Evolutionary conservation across 1,140 invertebrate species (phyloP), one percentile per base, ranked within the genome.

Genomic region (Chrysomallon squamiferum): DNA sequence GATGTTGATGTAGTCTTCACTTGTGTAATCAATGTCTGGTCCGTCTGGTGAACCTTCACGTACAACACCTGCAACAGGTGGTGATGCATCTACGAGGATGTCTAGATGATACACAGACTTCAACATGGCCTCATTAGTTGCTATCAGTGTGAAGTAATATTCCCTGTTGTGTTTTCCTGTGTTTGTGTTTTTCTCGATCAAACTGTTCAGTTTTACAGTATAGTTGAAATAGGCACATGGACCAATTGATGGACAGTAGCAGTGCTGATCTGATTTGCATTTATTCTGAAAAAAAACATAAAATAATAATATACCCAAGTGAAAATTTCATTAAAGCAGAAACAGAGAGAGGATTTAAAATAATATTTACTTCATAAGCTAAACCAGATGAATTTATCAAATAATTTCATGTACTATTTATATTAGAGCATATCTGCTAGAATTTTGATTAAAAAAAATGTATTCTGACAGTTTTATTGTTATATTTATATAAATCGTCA

Each of bases 211-310:
- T 15, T n/a, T 47, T 1, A 72, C 25, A 2, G 56, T 61, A 43
- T 67, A 74, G 18, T 49, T 68, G 11, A 41, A 61, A 32, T 38
- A 41, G 22, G 60, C 57, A 64, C 75, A 77, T 13, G 25, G 41
- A n/a, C 72, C 75, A 18, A 77, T 50, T 13, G 60, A 45, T 1
- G 75, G 75, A 52, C 75, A 77, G 59, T 77, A 74, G 30, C 71
- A 73, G 35, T 52, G 3, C 1, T 25, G 29, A 20, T 52, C 20
- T 2, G 18, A n/a, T 52, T 22, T 11, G 22, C 49, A 52, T 3
- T 22, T 29, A 13, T 52, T 22, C 49, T 25, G 29, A 52, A 52
- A 5, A 25, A 4, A 29, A n/a, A n/a, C n/a, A n/a, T n/a, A n/a
- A n/a, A n/a, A n/a, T n/a, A n/a, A n/a, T n/a, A n/a, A n/a, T n/a